Conservation (phyloP, 2,888 invertebrate genomes). For the Melieria crassipennis region DNA sequence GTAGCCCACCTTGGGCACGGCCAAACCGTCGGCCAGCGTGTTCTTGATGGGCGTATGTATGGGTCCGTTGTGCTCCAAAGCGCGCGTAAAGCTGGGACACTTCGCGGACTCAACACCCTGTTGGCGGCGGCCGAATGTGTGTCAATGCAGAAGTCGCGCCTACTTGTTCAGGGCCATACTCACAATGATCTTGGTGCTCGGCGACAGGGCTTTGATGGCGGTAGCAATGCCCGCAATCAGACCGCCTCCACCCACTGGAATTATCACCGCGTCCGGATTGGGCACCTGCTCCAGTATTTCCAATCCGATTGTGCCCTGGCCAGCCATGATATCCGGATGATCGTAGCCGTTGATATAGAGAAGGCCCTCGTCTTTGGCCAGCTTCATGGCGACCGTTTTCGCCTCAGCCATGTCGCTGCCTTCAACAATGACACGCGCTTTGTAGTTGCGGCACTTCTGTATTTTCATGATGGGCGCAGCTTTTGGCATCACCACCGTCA, state of each 20-base stretch:
- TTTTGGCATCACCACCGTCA: slow-evolving; percentile 94
- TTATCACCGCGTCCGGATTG: slow-evolving; percentile 86
- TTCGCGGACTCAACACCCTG: slow-evolving; percentile 93
- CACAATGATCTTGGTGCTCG: slow-evolving; percentile 86
- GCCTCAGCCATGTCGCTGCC: slow-evolving; percentile 88
- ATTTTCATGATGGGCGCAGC: slow-evolving; percentile 97
- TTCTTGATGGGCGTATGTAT: slow-evolving; percentile 74
- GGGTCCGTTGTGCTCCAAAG: slow-evolving; percentile 77
- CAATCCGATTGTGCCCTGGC: slow-evolving; percentile 92
- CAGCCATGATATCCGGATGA: slow-evolving; percentile 94
- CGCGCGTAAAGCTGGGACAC: slow-evolving; percentile 85
- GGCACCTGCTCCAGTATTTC: slow-evolving; percentile 92
- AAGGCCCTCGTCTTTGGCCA: slow-evolving; percentile 76
- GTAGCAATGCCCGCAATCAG: slow-evolving; percentile 90
- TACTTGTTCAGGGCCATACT: slow-evolving; percentile 62
- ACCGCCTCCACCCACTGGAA: slow-evolving; percentile 92
- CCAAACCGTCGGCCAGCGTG: slow-evolving; percentile 88
- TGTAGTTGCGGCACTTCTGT: slow-evolving; percentile 83
- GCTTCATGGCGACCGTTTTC: slow-evolving; percentile 79
- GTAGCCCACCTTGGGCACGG: slow-evolving; percentile 87
- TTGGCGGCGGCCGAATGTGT: neutral
- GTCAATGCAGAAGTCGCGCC: slow-evolving; percentile 1
- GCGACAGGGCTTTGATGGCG: slow-evolving; percentile 87
- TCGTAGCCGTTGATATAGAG: slow-evolving; percentile 95
- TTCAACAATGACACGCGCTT: slow-evolving; percentile 79